These are phyloP conservation scores for Morpho deidamia DNA, from an alignment of 2,888 invertebrate genomes.

Conservation along the genomic window DNA sequence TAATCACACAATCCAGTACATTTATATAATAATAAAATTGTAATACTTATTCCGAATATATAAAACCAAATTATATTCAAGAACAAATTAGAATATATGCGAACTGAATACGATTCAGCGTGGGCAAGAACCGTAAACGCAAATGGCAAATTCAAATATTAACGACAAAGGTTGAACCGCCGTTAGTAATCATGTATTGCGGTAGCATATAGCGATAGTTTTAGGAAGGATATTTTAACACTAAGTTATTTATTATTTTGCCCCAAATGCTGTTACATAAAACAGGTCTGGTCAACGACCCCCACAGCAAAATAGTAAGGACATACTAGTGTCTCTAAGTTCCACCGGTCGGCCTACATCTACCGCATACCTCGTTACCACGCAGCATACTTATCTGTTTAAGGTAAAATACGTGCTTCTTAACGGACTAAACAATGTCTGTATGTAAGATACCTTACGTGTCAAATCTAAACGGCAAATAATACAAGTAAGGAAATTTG, in stretches of 20 bases:
- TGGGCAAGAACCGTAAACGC: slow-evolving; percentile 44
- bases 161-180: slow-evolving; percentile 36
- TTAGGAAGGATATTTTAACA: too few relatives aligned
- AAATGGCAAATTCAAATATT: slow-evolving; percentile 45
- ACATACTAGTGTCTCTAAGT: slow-evolving; percentile 16
- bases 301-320: slow-evolving; percentile 24
- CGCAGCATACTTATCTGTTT: slow-evolving; percentile 19
- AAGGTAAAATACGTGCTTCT: slow-evolving; percentile 18
- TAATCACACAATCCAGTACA: too few relatives aligned
- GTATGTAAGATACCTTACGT: slow-evolving; percentile 9
- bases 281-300: slow-evolving; percentile 38
- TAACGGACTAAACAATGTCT: slow-evolving; percentile 5
- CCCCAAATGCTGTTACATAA: slow-evolving; percentile 25
- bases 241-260: too few relatives aligned
- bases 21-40: too few relatives aligned
- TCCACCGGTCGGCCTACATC: slow-evolving; percentile 31
- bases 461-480: not conserved
- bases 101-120: slow-evolving; percentile 37
- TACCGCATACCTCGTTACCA: slow-evolving; percentile 25
- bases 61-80: not conserved
- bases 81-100: slow-evolving; percentile 3
- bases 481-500: not conserved
- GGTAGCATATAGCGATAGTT: too few relatives aligned
- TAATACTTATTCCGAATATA: too few relatives aligned
- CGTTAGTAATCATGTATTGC: slow-evolving; percentile 42